Conservation (phyloP, 1,140 invertebrate genomes). For the Doryteuthis pealeii region DNA sequence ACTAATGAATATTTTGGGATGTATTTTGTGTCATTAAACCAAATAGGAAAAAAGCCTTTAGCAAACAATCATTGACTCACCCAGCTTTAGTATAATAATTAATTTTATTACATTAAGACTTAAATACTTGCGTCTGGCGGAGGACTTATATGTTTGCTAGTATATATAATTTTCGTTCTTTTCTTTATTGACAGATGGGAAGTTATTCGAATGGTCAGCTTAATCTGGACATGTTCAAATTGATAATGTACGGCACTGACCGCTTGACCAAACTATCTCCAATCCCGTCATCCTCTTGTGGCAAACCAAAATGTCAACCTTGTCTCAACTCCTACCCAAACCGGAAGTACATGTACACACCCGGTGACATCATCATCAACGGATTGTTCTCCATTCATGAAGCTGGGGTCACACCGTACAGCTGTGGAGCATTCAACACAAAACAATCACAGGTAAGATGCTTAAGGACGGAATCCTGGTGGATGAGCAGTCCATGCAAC, state of each 20-base stretch:
- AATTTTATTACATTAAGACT: too few relatives aligned
- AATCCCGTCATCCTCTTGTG: slow-evolving; percentile 40
- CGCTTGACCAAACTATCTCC: slow-evolving; percentile 25
- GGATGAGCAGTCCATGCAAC: too few relatives aligned
- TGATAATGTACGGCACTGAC: slow-evolving; percentile 42
- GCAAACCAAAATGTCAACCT: slow-evolving; percentile 29
- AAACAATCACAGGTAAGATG: slow-evolving; percentile 19
- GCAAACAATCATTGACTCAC: too few relatives aligned
- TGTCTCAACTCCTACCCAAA: slow-evolving; percentile 34
- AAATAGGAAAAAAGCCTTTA: too few relatives aligned
- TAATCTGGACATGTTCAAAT: slow-evolving; percentile 29
- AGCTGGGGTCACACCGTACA: slow-evolving; percentile 26
- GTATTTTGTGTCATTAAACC: too few relatives aligned
- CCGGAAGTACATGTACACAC: slow-evolving; percentile 38
- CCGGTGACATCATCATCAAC: slow-evolving; percentile 49
- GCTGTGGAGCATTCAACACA: slow-evolving; percentile 34
- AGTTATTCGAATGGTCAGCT: slow-evolving; percentile 26
- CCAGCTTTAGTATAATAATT: too few relatives aligned
- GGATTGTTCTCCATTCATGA: slow-evolving; percentile 48
- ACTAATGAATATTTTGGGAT: too few relatives aligned
- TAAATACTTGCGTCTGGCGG: too few relatives aligned
- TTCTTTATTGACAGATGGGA: neutral
- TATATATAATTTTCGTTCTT: neutral
- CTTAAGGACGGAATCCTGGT: too few relatives aligned
- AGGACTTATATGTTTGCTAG: too few relatives aligned